phyloP scores from a whole-genome alignment of 2,888 invertebrate genomes.

The Acanthopleura granulata region DNA sequence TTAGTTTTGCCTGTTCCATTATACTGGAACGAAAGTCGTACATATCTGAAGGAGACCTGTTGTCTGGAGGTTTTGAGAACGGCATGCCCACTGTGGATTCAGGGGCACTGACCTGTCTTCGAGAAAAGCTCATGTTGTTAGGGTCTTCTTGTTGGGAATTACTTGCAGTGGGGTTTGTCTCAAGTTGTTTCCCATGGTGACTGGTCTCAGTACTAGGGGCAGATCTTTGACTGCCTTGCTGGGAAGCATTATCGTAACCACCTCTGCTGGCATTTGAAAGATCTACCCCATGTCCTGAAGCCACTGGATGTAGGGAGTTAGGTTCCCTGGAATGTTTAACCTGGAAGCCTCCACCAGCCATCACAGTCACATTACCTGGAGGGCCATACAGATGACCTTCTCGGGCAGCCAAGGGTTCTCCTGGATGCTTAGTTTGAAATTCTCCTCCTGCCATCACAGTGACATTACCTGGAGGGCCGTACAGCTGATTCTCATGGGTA shows the following conservation, averaged over 20 bases:
- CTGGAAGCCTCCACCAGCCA: slow-evolving; percentile 10
- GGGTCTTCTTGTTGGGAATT: background rate
- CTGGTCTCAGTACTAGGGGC: background rate
- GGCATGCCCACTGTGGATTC: background rate
- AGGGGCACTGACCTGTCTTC: background rate
- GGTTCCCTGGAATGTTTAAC: background rate
- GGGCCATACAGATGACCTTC: background rate
- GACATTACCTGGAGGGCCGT: slow-evolving; percentile 1
- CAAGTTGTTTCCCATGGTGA: background rate
- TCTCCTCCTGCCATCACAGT: slow-evolving; percentile 6
- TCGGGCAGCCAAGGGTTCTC: background rate
- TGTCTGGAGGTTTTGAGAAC: background rate
- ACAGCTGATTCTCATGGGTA: background rate
- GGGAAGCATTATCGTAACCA: background rate
- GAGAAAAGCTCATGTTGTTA: background rate
- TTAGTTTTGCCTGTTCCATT: slow-evolving; percentile 7
- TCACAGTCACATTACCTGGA: slow-evolving; percentile 6
- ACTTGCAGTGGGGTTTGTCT: background rate
- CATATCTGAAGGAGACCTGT: background rate
- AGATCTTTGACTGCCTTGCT: background rate
- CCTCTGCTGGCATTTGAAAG: background rate
- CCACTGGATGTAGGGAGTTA: background rate
- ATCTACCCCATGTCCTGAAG: background rate
- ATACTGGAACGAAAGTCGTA: slow-evolving; percentile 6
- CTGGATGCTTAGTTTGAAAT: background rate